Conservation (phyloP, 1,140 invertebrate genomes). For the Drosophila arizonae region DNA sequence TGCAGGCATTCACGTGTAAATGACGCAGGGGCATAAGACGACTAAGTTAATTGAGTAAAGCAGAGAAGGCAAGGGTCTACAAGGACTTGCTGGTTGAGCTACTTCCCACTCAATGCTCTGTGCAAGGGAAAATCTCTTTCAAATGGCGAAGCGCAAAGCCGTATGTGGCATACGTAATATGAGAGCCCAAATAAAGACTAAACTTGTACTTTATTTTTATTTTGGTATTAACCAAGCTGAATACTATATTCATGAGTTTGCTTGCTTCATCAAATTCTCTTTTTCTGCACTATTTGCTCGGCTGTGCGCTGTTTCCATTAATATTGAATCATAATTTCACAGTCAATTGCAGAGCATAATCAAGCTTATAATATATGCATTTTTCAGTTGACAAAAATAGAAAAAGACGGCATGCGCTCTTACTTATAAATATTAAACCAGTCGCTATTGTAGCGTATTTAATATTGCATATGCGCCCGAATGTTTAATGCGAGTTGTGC, state of each 20-base stretch:
- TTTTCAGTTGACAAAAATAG: neutral
- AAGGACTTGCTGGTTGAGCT: neutral
- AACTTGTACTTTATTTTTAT: no score
- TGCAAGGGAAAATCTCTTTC: neutral
- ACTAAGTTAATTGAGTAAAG: conserved; percentile 19
- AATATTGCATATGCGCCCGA: conserved; percentile 16
- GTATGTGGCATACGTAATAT: no score
- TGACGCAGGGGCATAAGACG: conserved; percentile 9
- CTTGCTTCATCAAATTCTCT: neutral
- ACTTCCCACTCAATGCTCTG: neutral
- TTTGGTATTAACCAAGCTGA: no score
- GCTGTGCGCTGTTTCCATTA: neutral
- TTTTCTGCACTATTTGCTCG: no score
- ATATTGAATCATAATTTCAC: conserved; percentile 1
- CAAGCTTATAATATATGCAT: neutral
- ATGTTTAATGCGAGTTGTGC: conserved; percentile 24
- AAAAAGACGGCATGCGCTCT: neutral
- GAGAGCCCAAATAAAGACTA: no score
- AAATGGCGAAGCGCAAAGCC: neutral
- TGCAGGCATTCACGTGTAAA: conserved; percentile 12
- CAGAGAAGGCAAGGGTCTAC: neutral
- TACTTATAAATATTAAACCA: neutral
- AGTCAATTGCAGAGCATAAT: conserved; percentile 8
- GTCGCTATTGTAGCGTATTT: conserved; percentile 22
- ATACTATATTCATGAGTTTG: no score